phyloP scores from a whole-genome alignment of 2,797 vertebrate species.

The Centropyge bicolor region DNA sequence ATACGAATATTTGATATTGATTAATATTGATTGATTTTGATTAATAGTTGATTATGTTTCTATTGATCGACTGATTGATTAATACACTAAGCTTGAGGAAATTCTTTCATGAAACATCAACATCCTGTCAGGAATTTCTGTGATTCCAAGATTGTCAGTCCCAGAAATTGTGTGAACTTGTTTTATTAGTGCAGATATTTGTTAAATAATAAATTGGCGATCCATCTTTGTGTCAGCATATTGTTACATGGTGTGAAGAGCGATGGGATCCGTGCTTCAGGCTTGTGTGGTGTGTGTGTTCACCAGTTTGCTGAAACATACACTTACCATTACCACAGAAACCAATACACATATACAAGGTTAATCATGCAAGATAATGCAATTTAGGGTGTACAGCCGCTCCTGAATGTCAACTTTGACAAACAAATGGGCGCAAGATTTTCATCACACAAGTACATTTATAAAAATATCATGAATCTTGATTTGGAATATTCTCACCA shows the following conservation, averaged over 20 bases:
- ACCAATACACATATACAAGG: slow-evolving; percentile 5
- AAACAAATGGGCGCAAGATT: slow-evolving; percentile 28
- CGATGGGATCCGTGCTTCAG: background rate
- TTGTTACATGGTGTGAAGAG: background rate
- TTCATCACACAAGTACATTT: slow-evolving; percentile 11
- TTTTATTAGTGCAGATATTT: background rate
- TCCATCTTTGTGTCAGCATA: no score
- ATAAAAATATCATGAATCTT: slow-evolving; percentile 54
- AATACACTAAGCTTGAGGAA: background rate
- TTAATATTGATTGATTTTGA: no score
- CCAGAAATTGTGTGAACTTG: background rate
- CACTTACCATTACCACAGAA: slow-evolving; percentile 17
- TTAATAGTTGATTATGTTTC: background rate
- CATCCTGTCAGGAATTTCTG: slow-evolving; percentile 1
- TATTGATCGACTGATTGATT: background rate
- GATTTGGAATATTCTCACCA: slow-evolving; percentile 45
- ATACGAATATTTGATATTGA: background rate
- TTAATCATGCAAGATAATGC: slow-evolving; percentile 37
- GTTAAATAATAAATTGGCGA: background rate
- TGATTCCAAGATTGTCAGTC: background rate
- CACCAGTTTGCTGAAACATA: slow-evolving; percentile 12
- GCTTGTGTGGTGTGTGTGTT: background rate
- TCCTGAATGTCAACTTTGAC: slow-evolving; percentile 26
- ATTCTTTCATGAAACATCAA: background rate
- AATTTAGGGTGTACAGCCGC: slow-evolving; percentile 10